Conservation (phyloP, 2,113 vertebrate species). For the Anoura caudifer region DNA sequence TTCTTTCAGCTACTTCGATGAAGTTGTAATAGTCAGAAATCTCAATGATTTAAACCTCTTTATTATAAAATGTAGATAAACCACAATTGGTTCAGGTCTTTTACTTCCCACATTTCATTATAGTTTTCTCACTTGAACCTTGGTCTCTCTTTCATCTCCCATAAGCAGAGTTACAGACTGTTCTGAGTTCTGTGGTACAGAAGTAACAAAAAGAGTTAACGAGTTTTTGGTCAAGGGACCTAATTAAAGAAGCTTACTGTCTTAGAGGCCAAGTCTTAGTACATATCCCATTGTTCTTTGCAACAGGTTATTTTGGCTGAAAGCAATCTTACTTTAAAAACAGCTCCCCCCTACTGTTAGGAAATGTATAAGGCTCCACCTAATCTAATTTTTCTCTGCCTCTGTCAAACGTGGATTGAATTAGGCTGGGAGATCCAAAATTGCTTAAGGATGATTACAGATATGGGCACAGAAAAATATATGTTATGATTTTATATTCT, state of each 20-base stretch:
- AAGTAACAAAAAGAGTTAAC: neutral
- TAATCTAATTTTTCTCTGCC: slow-evolving; percentile 15
- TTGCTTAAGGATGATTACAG: neutral
- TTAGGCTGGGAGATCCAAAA: neutral
- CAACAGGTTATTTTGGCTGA: neutral
- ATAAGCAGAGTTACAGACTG: neutral
- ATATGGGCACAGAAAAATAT: neutral
- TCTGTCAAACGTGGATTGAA: slow-evolving; percentile 48
- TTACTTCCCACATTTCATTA: neutral
- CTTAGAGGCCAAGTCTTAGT: neutral
- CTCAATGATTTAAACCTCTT: neutral
- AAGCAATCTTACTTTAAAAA: slow-evolving; percentile 17
- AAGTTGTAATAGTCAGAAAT: neutral
- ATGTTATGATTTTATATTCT: neutral
- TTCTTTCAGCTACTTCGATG: neutral
- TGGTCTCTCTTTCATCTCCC: neutral
- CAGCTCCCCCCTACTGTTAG: neutral
- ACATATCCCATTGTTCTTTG: neutral
- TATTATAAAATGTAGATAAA: slow-evolving; percentile 13
- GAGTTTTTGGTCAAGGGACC: slow-evolving; percentile 4
- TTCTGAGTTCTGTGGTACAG: neutral
- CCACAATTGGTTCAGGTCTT: neutral
- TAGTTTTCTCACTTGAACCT: neutral
- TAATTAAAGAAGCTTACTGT: neutral
- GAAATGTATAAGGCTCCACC: slow-evolving; percentile 8